phyloP scores from a whole-genome alignment of 2,888 invertebrate species.

The Criorhina ranunculi region DNA sequence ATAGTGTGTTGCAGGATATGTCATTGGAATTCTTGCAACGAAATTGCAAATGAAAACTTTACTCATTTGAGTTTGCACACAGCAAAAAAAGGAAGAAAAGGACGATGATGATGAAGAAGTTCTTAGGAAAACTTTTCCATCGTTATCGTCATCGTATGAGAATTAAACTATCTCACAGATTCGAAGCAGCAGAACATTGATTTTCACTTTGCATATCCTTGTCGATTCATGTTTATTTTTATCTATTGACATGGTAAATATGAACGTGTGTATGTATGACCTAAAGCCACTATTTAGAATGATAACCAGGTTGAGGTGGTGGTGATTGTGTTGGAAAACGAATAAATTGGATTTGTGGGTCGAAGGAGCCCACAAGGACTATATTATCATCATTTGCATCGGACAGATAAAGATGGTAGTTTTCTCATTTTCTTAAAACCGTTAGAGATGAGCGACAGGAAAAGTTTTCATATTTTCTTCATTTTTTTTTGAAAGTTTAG shows the following conservation, averaged over 20 bases:
- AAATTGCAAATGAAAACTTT: conserved; percentile 51
- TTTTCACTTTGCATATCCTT: conserved; percentile 57
- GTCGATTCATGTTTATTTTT: conserved; percentile 1
- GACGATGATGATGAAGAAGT: conserved; percentile 25
- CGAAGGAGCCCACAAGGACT: conserved; percentile 25
- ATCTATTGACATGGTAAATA: conserved; percentile 19
- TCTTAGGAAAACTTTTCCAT: conserved; percentile 46
- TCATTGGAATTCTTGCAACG: conserved; percentile 28
- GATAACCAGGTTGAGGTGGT: conserved; percentile 27
- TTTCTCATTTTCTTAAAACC: neutral
- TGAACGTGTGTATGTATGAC: conserved; percentile 21
- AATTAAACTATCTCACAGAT: conserved; percentile 62
- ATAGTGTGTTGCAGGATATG: conserved; percentile 17
- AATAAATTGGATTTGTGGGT: conserved; percentile 50
- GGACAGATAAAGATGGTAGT: conserved; percentile 15
- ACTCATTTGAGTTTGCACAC: conserved; percentile 39
- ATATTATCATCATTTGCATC: conserved; percentile 23
- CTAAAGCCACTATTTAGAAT: conserved; percentile 36
- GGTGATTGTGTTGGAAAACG: conserved; percentile 7
- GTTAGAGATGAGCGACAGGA: too few relatives aligned
- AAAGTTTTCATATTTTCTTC: too few relatives aligned
- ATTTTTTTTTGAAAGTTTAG: too few relatives aligned
- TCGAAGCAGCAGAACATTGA: conserved; percentile 44
- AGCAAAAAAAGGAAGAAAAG: conserved; percentile 5
- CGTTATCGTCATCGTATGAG: conserved; percentile 13